These are phyloP conservation scores for Barypeithes pellucidus DNA, from an alignment of 2,888 invertebrate species.

Conservation along the genomic window DNA sequence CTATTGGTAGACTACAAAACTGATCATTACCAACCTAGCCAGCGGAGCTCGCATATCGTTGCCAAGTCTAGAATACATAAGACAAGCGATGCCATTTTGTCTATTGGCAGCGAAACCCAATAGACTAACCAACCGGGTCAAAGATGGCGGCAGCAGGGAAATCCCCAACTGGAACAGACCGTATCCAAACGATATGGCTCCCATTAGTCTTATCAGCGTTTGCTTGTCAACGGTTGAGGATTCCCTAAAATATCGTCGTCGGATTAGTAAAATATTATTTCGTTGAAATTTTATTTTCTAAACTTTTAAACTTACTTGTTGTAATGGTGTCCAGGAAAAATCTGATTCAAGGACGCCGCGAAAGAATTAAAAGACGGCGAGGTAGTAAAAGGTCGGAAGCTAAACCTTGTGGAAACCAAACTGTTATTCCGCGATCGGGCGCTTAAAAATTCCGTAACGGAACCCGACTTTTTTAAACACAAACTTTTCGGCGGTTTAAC, in stretches of 20 bases:
- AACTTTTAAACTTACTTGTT: slow-evolving; percentile 57
- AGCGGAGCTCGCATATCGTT: slow-evolving; percentile 80
- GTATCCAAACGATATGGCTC: slow-evolving; percentile 81
- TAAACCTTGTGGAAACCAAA: slow-evolving; percentile 54
- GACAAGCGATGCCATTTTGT: slow-evolving; percentile 74
- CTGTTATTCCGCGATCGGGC: slow-evolving; percentile 27
- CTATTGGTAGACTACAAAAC: no score
- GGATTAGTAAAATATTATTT: neutral
- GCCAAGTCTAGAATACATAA: slow-evolving; percentile 76
- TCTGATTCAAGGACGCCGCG: slow-evolving; percentile 58
- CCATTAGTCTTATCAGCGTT: slow-evolving; percentile 76
- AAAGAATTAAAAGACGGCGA: slow-evolving; percentile 56
- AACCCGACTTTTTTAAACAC: slow-evolving; percentile 45
- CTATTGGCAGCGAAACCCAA: slow-evolving; percentile 80
- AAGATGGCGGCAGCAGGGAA: slow-evolving; percentile 78
- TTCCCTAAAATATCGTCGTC: slow-evolving; percentile 18
- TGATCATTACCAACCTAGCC: slow-evolving; percentile 73
- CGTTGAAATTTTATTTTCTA: no score
- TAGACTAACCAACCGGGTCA: slow-evolving; percentile 76
- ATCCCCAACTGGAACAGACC: slow-evolving; percentile 80
- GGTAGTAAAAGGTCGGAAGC: slow-evolving; percentile 39
- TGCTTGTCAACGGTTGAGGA: slow-evolving; percentile 69
- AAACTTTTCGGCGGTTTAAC: slow-evolving; percentile 37
- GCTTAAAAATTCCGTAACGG: slow-evolving; percentile 40
- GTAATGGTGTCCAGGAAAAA: slow-evolving; percentile 56